These are phyloP conservation scores for Nebria ingens DNA, from an alignment of 1,140 invertebrate species.

Conservation along the genomic window DNA sequence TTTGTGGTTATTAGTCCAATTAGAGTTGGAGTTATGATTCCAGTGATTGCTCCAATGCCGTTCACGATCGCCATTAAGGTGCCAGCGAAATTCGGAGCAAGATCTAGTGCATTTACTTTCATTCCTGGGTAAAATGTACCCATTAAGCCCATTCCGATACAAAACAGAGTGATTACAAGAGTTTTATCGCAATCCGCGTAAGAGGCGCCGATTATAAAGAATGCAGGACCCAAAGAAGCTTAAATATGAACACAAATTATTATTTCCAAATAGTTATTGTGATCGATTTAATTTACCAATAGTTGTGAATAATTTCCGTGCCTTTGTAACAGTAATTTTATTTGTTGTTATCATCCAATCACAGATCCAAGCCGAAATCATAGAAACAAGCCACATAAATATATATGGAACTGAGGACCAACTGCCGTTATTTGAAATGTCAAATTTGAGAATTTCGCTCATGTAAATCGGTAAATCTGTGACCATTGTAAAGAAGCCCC, in stretches of 20 bases:
- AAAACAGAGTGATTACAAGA: conserved; percentile 53
- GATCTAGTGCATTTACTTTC: conserved; percentile 72
- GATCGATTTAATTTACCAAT: conserved; percentile 38
- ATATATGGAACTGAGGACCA: conserved; percentile 60
- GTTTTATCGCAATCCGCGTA: conserved; percentile 65
- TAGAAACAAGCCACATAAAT: conserved; percentile 61
- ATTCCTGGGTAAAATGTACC: conserved; percentile 65
- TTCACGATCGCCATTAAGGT: conserved; percentile 76
- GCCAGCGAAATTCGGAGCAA: conserved; percentile 73
- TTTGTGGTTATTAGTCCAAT: conserved; percentile 63
- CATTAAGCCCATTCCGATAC: conserved; percentile 62
- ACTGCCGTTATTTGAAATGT: conserved; percentile 60
- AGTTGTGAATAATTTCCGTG: conserved; percentile 62
- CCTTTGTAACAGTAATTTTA: conserved; percentile 46
- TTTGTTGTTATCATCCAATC: conserved; percentile 53
- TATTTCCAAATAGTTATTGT: conserved; percentile 13
- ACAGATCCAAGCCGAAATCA: conserved; percentile 52
- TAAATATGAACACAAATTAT: conserved; percentile 29
- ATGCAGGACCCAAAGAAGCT: conserved; percentile 61
- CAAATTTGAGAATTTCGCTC: conserved; percentile 74
- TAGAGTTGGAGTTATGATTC: conserved; percentile 66
- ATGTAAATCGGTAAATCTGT: conserved; percentile 90
- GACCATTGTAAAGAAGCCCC: conserved; percentile 90
- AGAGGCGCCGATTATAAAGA: conserved; percentile 68
- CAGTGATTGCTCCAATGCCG: conserved; percentile 69